phyloP scores from a whole-genome alignment of 2,888 invertebrate genomes.

The Alviniconcha strummeri region DNA sequence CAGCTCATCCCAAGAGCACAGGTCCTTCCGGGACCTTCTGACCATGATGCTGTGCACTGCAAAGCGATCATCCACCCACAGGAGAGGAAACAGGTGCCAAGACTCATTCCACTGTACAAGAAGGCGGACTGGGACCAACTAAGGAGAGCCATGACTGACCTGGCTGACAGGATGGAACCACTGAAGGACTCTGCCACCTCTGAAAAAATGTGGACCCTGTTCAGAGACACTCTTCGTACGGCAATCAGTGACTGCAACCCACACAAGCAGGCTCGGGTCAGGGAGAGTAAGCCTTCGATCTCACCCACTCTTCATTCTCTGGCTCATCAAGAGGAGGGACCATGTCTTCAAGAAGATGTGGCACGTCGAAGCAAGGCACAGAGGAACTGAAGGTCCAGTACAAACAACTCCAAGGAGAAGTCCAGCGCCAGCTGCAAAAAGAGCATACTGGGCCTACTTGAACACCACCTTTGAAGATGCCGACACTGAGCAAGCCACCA shows the following conservation, averaged over 20 bases:
- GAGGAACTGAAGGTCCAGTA: slow-evolving; percentile 10
- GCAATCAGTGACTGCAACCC: not conserved
- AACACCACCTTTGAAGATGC: not conserved
- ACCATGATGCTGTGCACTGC: not conserved
- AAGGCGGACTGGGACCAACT: not conserved
- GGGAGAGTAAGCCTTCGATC: slow-evolving; percentile 2
- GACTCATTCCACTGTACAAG: not conserved
- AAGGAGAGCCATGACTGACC: slow-evolving; percentile 1
- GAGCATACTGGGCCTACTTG: not conserved
- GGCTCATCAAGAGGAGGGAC: not conserved
- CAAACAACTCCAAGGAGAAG: not conserved
- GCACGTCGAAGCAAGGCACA: not conserved
- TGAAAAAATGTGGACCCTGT: slow-evolving; percentile 6
- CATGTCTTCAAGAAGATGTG: slow-evolving; percentile 6
- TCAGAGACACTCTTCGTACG: slow-evolving; percentile 1
- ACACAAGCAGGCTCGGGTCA: slow-evolving; percentile 9
- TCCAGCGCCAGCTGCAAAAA: not conserved
- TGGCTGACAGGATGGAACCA: slow-evolving; percentile 2
- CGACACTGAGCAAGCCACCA: not conserved
- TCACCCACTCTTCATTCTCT: not conserved
- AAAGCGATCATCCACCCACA: not conserved
- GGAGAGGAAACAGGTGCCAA: not conserved
- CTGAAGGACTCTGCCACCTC: not conserved
- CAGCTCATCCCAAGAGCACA: not conserved
- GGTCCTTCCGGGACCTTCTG: not conserved